phyloP scores from a whole-genome alignment of 2,797 vertebrate genomes.

The Rhinichthys osculus region DNA sequence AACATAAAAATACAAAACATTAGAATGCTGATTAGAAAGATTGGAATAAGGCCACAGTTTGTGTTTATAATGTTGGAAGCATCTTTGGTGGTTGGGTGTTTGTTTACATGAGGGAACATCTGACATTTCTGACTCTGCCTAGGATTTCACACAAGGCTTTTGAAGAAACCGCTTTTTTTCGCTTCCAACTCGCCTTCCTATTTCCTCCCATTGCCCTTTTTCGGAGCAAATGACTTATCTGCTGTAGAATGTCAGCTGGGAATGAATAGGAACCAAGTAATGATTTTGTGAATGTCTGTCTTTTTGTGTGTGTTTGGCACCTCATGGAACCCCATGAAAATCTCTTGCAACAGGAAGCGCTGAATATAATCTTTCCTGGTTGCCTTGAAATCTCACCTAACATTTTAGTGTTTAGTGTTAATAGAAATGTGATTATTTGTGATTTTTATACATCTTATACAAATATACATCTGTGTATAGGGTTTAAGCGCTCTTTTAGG shows the following conservation, averaged over 20 bases:
- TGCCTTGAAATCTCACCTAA: conserved; percentile 1
- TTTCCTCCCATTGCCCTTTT: conserved; percentile 43
- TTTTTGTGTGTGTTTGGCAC: conserved; percentile 26
- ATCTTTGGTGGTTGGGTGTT: conserved; percentile 26
- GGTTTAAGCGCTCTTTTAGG: not conserved
- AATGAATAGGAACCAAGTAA: conserved; percentile 26
- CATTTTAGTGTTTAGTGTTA: not conserved
- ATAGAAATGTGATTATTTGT: not conserved
- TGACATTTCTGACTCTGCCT: conserved; percentile 51
- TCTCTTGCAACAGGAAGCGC: not conserved
- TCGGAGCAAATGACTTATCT: conserved; percentile 35
- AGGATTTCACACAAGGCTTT: conserved; percentile 48
- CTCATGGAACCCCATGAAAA: not conserved
- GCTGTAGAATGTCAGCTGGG: conserved; percentile 23
- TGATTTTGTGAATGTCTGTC: conserved; percentile 41
- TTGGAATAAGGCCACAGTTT: not conserved
- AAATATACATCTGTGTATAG: not conserved
- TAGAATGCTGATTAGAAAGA: conserved; percentile 16
- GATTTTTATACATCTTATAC: no score
- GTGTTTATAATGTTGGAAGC: not conserved
- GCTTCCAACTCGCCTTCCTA: conserved; percentile 1
- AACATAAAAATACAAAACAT: not conserved
- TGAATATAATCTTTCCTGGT: not conserved
- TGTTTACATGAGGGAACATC: conserved; percentile 34
- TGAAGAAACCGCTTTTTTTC: conserved; percentile 31